A percentile compares a stretch with the other conserved stretches of the same genome.
phyloP scores from a whole-genome alignment of 2,797 vertebrate species.

The Pristis pectinata region DNA sequence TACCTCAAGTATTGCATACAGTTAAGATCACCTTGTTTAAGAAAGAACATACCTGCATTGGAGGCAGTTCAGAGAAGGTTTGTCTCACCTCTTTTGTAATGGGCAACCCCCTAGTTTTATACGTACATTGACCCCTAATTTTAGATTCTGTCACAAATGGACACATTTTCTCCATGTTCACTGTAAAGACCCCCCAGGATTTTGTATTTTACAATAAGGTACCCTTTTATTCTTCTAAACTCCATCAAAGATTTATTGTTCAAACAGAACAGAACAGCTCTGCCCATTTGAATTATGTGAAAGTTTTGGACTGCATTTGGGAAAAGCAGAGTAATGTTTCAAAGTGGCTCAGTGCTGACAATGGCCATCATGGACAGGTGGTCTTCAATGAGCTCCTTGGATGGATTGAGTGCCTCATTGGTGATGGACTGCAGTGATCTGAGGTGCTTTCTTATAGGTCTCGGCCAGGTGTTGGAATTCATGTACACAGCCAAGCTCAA shows the following conservation, averaged over 20 bases:
- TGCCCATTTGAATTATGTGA: neutral
- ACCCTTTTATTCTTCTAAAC: too few species aligned
- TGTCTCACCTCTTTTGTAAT: too few species aligned
- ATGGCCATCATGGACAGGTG: neutral
- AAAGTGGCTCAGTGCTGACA: neutral
- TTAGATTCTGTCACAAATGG: too few species aligned
- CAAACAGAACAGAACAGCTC: neutral
- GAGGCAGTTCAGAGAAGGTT: too few species aligned
- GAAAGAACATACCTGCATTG: too few species aligned
- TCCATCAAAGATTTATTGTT: neutral
- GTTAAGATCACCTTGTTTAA: too few species aligned
- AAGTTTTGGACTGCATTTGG: neutral
- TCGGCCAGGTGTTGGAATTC: constrained; percentile 90
- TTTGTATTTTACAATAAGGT: too few species aligned
- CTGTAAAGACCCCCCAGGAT: too few species aligned
- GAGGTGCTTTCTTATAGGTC: constrained; percentile 59
- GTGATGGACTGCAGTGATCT: neutral
- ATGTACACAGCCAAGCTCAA: constrained; percentile 94
- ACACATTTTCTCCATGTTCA: too few species aligned
- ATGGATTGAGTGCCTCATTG: neutral
- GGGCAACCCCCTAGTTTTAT: too few species aligned
- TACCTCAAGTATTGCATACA: too few species aligned
- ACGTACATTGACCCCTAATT: too few species aligned
- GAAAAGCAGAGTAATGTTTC: neutral
- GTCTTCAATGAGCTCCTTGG: neutral